A percentile compares a stretch with the other conserved stretches of the same genome.
phyloP scores from a whole-genome alignment of 2,888 invertebrate species.

The Hymenopus coronatus region DNA sequence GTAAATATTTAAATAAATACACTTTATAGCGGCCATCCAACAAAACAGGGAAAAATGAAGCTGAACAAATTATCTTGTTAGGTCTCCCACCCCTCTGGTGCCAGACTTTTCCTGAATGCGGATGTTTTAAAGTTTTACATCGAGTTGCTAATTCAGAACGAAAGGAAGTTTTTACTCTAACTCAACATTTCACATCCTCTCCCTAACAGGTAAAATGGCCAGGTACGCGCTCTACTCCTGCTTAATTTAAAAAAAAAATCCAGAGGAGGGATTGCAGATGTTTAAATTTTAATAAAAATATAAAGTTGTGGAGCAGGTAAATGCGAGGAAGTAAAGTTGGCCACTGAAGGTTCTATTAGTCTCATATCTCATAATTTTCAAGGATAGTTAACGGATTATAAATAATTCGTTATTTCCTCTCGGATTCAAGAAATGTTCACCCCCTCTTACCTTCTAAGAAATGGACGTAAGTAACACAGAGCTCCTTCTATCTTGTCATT shows the following conservation, averaged over 20 bases:
- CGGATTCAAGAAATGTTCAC: not conserved
- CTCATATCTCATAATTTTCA: not conserved
- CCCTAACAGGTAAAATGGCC: not conserved
- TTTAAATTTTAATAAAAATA: conserved; percentile 17
- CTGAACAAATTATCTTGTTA: not conserved
- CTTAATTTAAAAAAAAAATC: not conserved
- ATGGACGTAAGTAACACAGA: no score
- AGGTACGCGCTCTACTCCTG: not conserved
- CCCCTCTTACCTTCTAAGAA: not conserved
- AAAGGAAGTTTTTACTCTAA: not conserved
- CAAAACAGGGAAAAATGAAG: not conserved
- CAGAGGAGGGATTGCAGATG: not conserved
- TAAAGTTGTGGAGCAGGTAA: not conserved
- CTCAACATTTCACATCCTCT: not conserved
- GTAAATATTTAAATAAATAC: no score
- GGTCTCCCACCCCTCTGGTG: not conserved
- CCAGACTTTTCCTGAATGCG: not conserved
- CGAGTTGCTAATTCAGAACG: not conserved
- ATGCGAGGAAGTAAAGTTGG: not conserved
- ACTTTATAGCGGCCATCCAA: no score
- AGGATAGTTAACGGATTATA: not conserved
- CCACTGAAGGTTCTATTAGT: not conserved
- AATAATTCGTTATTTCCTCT: not conserved
- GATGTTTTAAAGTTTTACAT: conserved; percentile 6
- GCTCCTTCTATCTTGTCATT: no score